Evolutionary conservation across 2,797 vertebrate genomes (phyloP), one percentile per base, ranked within the genome.

Genomic region (Myotis findleyi): DNA sequence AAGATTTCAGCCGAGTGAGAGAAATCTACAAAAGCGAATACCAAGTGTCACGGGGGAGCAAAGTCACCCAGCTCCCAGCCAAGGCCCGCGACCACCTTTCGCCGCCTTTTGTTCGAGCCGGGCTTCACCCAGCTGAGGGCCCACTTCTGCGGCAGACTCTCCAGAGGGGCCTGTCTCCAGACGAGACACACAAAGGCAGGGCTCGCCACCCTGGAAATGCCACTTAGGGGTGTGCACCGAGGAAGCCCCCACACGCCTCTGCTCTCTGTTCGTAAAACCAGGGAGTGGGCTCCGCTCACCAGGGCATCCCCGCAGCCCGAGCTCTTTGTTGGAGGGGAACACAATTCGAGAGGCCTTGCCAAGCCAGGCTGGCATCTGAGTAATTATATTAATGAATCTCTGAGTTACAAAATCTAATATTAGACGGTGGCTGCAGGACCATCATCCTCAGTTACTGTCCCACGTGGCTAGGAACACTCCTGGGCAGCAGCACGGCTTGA

Each of bases 371-470:
- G 95, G 96, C 93, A 92, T 96, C 91, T 91, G 92, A 95, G 92
- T 95, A 82, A 97, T 97, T 93, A 84, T 68, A 97, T 97, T 95
- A 97, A 97, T 95, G 96, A 96, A 95, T 96, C 96, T 97, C 94
- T 64, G 86, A 94, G 88, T 95, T 97, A 88, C 87, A 95, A 95
- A 94, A 94, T 97, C 96, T 97, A 97, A 96, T 96, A 95, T 96
- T 97, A 97, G 95, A 95, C 3, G 10, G 92, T 88, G 91, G 94
- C 90, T 93, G 89, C 79, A 49, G 82, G 85, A 81, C 66, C 90
- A 86, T 82, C 89, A 33, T 86, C 88, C 91, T 93, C 81, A 33
- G 96, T 81, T 51, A 89, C 88, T 57, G 33, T 92, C 95, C 96
- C 96, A 95, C 44, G 8, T 85, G 93, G 92, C 93, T 30, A 3